phyloP scores from a whole-genome alignment of 2,797 vertebrate genomes.

The Falco naumanni region DNA sequence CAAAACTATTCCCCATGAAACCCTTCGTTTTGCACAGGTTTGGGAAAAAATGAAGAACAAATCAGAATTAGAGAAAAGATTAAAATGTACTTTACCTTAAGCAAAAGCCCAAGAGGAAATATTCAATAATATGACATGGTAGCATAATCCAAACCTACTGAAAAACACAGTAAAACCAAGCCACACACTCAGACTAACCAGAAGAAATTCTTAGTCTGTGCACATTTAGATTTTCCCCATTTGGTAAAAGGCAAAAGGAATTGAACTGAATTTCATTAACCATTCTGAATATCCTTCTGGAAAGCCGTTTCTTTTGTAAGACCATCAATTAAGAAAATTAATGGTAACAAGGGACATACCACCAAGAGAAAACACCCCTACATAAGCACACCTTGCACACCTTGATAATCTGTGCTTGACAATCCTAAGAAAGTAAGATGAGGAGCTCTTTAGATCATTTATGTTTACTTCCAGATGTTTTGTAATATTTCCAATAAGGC shows the following conservation, averaged over 20 bases:
- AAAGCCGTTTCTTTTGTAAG: neutral
- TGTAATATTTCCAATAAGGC: neutral
- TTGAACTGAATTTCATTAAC: neutral
- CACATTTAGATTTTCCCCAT: neutral
- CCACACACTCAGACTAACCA: neutral
- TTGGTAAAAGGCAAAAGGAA: neutral
- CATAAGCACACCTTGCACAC: neutral
- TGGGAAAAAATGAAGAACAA: neutral
- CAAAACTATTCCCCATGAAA: neutral
- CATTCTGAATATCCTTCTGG: neutral
- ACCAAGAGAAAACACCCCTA: neutral
- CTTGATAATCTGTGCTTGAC: neutral
- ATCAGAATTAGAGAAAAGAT: neutral
- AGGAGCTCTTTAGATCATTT: neutral
- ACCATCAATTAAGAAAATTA: neutral
- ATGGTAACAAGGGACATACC: neutral
- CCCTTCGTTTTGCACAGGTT: neutral
- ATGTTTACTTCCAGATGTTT: neutral
- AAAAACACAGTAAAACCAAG: neutral
- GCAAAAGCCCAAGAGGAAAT: neutral
- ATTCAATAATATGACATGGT: neutral
- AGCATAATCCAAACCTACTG: neutral
- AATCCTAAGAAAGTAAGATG: neutral
- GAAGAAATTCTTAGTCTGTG: neutral
- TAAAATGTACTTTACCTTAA: neutral